Conservation (phyloP, 1,140 invertebrate species). For the Zaprionus camerounensis region DNA sequence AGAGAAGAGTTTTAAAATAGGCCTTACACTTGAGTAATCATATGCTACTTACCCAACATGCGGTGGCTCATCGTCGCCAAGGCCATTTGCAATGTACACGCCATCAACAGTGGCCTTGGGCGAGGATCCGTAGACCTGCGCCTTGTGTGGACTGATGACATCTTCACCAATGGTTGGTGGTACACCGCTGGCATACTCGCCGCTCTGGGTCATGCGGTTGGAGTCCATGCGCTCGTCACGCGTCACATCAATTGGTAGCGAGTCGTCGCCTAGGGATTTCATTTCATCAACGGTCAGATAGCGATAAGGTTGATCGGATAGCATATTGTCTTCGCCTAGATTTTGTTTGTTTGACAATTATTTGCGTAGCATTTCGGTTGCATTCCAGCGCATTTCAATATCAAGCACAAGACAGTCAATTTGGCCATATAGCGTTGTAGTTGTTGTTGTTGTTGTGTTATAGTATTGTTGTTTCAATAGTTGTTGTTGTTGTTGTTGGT, state of each 20-base stretch:
- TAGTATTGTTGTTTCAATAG: slow-evolving; percentile 30
- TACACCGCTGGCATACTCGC: slow-evolving; percentile 77
- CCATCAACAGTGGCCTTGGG: slow-evolving; percentile 77
- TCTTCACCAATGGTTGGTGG: slow-evolving; percentile 87
- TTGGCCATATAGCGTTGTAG: slow-evolving; percentile 68
- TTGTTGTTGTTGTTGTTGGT: slow-evolving; percentile 52
- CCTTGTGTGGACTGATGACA: slow-evolving; percentile 87
- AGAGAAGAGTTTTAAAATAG: background rate
- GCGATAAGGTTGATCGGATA: slow-evolving; percentile 95
- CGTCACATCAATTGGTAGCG: slow-evolving; percentile 95
- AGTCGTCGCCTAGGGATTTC: slow-evolving; percentile 97
- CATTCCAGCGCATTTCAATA: slow-evolving; percentile 73
- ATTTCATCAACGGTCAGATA: slow-evolving; percentile 97
- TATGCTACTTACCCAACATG: slow-evolving; percentile 89
- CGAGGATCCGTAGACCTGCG: slow-evolving; percentile 86
- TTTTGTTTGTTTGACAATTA: slow-evolving; percentile 57
- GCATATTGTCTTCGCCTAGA: slow-evolving; percentile 93
- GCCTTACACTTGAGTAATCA: background rate
- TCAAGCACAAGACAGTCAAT: slow-evolving; percentile 79
- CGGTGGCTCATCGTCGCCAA: slow-evolving; percentile 88
- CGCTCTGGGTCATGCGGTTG: slow-evolving; percentile 85
- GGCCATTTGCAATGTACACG: slow-evolving; percentile 86
- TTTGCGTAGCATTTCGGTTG: slow-evolving; percentile 48
- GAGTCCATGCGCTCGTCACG: slow-evolving; percentile 92
- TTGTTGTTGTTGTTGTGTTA: slow-evolving; percentile 49